Evolutionary conservation across 2,888 invertebrate genomes (phyloP), one percentile per base, ranked within the genome.

Genomic region (Sphaeridia pumilis): DNA sequence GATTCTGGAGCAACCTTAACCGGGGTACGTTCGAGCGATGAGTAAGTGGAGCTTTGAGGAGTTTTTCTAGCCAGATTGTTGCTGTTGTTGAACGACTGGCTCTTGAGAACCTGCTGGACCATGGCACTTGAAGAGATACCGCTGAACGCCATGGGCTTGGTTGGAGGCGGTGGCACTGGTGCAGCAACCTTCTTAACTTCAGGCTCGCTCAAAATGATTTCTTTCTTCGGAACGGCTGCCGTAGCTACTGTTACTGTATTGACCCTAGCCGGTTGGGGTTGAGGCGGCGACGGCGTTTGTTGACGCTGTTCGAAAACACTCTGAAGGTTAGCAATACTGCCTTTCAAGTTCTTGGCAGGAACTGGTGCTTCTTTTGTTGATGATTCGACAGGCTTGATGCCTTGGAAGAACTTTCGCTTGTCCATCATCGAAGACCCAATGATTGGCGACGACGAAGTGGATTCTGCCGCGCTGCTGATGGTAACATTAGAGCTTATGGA

Each of bases 331-430:
- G 65, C 65, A 54, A 65, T 65, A 42, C 57, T 65, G 21, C 48
- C 57, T 43, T 63, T 65, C 48, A 65, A 35, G 42, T 63, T 65
- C 28, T 58, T 48, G 5, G 65, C 63, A 21, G 65, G 65, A 2
- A 63, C 52, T 12, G 65, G 65, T 20, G 57, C 45, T 46, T 65
- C 65, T 35, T 63, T 61, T 1, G 56, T 56, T 21, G 54, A 49
- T 35, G 59, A 59, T 48, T 61, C 60, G 3, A 58, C 60, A 3
- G 63, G 63, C 34, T 59, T 56, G 24, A 65, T 46, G 4, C 65
- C 65, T 51, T 65, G 65, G 49, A 65, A 65, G 35, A 63, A 65
- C 36, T 57, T 59, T 41, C 59, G 61, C 25, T 58, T 55, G 20
- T 65, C 63, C 26, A 53, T 41, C 14, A 63, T 22, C 7, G 43